A percentile compares a stretch with the other conserved stretches of the same genome.
These are phyloP conservation scores for Calliphora vicina DNA, from an alignment of 1,140 invertebrate species.

Conservation along the genomic window DNA sequence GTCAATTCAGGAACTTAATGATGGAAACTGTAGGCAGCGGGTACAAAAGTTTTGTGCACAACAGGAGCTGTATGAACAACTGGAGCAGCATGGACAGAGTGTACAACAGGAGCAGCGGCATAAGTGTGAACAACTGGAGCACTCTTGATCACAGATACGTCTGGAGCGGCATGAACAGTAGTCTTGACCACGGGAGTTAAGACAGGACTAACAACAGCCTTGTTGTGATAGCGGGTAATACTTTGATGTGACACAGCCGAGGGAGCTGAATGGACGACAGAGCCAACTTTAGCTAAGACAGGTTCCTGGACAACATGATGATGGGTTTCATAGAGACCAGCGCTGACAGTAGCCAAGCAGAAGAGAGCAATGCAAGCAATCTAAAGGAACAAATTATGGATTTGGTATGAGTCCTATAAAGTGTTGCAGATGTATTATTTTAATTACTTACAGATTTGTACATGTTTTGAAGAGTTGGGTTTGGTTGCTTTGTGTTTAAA, in stretches of 20 bases:
- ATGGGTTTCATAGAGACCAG: slow-evolving; percentile 61
- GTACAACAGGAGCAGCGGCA: slow-evolving; percentile 49
- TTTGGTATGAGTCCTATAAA: slow-evolving; percentile 14
- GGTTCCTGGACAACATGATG: slow-evolving; percentile 56
- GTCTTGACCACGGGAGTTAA: slow-evolving; percentile 46
- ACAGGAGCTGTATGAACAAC: slow-evolving; percentile 27
- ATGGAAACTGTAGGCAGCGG: slow-evolving; percentile 37
- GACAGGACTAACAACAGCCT: slow-evolving; percentile 41
- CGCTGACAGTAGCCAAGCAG: slow-evolving; percentile 63
- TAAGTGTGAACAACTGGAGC: slow-evolving; percentile 35
- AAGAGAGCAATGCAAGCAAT: slow-evolving; percentile 65
- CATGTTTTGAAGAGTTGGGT: slow-evolving; percentile 49
- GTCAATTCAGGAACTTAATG: slow-evolving; percentile 36
- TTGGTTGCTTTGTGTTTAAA: background rate
- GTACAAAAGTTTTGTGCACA: background rate
- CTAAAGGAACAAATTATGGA: slow-evolving; percentile 46
- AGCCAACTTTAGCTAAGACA: slow-evolving; percentile 55
- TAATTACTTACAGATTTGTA: slow-evolving; percentile 61
- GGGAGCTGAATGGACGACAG: slow-evolving; percentile 56
- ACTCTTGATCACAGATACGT: slow-evolving; percentile 13
- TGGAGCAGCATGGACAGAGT: slow-evolving; percentile 58
- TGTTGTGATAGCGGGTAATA: slow-evolving; percentile 40
- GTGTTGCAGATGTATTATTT: background rate
- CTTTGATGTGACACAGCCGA: slow-evolving; percentile 63
- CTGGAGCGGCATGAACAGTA: slow-evolving; percentile 42